Evolutionary conservation across 2,113 vertebrate species (phyloP), one percentile per base, ranked within the genome.

Genomic region (Centropus bengalensis): DNA sequence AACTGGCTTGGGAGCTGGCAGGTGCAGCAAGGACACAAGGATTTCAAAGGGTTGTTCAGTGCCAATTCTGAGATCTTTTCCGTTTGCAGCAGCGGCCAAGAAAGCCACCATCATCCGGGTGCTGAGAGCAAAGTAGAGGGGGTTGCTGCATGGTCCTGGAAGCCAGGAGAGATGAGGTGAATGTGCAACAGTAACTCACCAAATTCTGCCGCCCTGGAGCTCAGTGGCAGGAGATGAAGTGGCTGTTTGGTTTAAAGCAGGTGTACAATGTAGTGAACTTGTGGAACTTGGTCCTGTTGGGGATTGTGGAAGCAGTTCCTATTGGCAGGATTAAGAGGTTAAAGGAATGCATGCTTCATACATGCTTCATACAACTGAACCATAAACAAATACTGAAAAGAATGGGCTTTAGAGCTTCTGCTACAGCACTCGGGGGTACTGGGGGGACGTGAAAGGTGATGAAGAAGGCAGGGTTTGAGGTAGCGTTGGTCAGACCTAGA

Each of bases 11-110:
- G 21, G 71, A 93, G 55, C 62, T 69, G 80, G 86, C 80, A 80
- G 67, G 44, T 79, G 44, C 71, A 76, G 7, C 0, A 2, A 68
- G 70, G 55, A 73, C 54, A 32, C 13, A 13, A 21, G 12, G 27
- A 62, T 68, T 86, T 86, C 36, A 30, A 88, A 86, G 62, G 62
- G 71, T 47, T 82, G 70, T 85, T 85, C 1, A 10, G 88, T 91
- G 85, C 82, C 76, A 85, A 95, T 93, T 82, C 78, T 88, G 91
- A 91, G 78, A 85, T 82, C 40, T 95, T 94, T 92, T 82, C 82
- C 90, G 47, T 91, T 89, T 80, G 82, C 93, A 95, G 93, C 92
- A 91, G 79, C 93, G 93, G 71, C 70, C 67, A 47, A 71, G 88
- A 89, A 79, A 64, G 33, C 49, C 71, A 80, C 62, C 67, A 20